Base-by-base conservation (phyloP, 2,113 vertebrate genomes). In the Lonchura striata region DNA sequence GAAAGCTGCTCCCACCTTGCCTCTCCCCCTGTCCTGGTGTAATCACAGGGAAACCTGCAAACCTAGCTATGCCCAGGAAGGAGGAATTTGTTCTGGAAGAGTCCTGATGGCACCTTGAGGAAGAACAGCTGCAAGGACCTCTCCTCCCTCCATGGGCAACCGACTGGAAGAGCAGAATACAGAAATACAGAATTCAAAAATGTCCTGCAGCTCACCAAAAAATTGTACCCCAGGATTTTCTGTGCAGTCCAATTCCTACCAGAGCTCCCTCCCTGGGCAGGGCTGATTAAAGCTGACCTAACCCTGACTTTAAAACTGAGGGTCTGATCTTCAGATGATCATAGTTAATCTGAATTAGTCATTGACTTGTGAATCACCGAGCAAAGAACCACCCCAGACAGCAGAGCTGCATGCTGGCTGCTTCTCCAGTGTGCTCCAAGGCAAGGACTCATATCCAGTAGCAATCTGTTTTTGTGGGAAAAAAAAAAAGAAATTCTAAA, bases 381-480 rank as follows among this genome's bases (percentile, higher is more conserved):
- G 71, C 18, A 52, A 13, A 2, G 37, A 90, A 44, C 35, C 49
- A 61, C 28, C 31, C 56, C 54, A 72, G 79, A 66, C 28, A 88
- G 78, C 50, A 80, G 35, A 83, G 50, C 70, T 53, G 25, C 23
- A 6, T 4, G 6, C 78, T 82, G 52, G 60, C 50, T 95, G 56
- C 54, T 65, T 76, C 74, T 56, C 21, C 54, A 11, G 4, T 7
- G 19, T 23, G 49, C 74, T 93, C 49, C 4, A 7, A 57, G 78
- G 71, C 84, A 88, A 63, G 27, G 52, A 68, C 56, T 95, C 65
- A n/a, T 25, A 84, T 24, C 49, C 86, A 90, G 88, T 86, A 95
- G 91, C 76, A 75, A 88, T 60, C 28, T 47, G 27, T 12, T 41
- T 61, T 72, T 15, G 15, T 20, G 59, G 53, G 52, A 52, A 23